A percentile compares a stretch with the other conserved stretches of the same genome.
phyloP scores from a whole-genome alignment of 2,888 invertebrate species.

The Nephrocerus scutellatus region DNA sequence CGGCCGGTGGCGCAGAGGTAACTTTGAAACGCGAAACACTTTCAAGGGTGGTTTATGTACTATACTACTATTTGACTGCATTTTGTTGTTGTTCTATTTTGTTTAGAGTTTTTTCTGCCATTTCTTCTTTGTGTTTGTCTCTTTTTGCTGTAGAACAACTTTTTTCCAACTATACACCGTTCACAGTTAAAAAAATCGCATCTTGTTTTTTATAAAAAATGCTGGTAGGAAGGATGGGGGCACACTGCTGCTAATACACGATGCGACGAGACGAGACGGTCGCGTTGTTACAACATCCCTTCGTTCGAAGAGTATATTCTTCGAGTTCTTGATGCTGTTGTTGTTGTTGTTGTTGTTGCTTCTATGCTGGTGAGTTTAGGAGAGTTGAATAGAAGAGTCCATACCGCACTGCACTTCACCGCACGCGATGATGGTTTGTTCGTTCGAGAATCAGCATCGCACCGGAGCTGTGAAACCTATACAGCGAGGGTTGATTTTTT shows the following conservation, averaged over 20 bases:
- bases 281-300: too few relatives aligned
- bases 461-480: too few relatives aligned
- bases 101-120: slow-evolving; percentile 11
- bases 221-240: too few relatives aligned
- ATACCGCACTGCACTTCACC: too few relatives aligned
- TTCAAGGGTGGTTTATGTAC: slow-evolving; percentile 40
- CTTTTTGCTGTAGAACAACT: slow-evolving; percentile 28
- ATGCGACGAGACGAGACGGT: too few relatives aligned
- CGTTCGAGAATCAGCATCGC: too few relatives aligned
- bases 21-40: slow-evolving; percentile 32
- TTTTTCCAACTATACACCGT: slow-evolving; percentile 39
- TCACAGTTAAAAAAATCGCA: slow-evolving; percentile 40
- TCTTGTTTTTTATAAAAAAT: slow-evolving; percentile 36
- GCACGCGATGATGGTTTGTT: too few relatives aligned
- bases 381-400: too few relatives aligned
- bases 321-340: too few relatives aligned
- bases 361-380: slow-evolving; percentile 23
- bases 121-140: slow-evolving; percentile 23
- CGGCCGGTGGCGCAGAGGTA: slow-evolving; percentile 33
- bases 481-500: too few relatives aligned
- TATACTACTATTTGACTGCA: slow-evolving; percentile 13
- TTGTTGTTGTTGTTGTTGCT: slow-evolving; percentile 22
- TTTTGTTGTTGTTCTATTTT: slow-evolving; percentile 15
- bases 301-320: too few relatives aligned
- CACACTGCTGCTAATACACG: too few relatives aligned